Evolutionary conservation across 2,888 invertebrate genomes (phyloP), one percentile per base, ranked within the genome.

Genomic region (Caenorhabditis angaria): DNA sequence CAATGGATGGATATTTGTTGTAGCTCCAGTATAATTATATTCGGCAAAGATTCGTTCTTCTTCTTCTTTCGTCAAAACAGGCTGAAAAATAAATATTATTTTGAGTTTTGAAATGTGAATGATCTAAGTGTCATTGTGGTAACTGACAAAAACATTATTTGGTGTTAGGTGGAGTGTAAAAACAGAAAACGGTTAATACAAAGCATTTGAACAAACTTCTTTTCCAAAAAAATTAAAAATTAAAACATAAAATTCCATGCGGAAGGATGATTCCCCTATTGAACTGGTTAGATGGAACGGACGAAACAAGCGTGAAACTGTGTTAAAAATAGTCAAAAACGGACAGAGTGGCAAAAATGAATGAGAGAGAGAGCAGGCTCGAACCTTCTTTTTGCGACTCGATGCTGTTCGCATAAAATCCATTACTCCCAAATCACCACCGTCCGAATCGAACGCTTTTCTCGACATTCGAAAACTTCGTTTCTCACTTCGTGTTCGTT

Each of bases 1-100:
- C 92, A 94, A 95, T 10, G 99, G 99, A 90, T 99, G 99, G 70
- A 99, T 97, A 89, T 96, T 97, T 74, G 96, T 96, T 62, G 97
- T 97, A 82, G 97, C 97, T 35, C 82, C 95, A 0, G 94, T 95
- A 90, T 99, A 97, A 71, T 93, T 93, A 78, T 91, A 91, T 70
- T 88, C 88, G n/a, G 89, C 89, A 86, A 90, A 89, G 57, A 89
- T 84, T 22, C 88, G 87, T 63, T 88, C 88, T 72, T 90, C 90
- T 76, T 90, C 89, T 78, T 90, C 90, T 71, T 89, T 89, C 57
- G 89, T 87, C 58, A 89, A 72, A 10, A 76, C 72, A 48, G 88
- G 85, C 87, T 88, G 76, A 69, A 87, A 71, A 56, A 10, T 10
- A 14, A 18, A 12, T 6, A 41, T 12, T 41, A 18, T 3, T 18